Evolutionary conservation across 2,113 vertebrate species (phyloP).

Genomic region (Pavo muticus): DNA sequence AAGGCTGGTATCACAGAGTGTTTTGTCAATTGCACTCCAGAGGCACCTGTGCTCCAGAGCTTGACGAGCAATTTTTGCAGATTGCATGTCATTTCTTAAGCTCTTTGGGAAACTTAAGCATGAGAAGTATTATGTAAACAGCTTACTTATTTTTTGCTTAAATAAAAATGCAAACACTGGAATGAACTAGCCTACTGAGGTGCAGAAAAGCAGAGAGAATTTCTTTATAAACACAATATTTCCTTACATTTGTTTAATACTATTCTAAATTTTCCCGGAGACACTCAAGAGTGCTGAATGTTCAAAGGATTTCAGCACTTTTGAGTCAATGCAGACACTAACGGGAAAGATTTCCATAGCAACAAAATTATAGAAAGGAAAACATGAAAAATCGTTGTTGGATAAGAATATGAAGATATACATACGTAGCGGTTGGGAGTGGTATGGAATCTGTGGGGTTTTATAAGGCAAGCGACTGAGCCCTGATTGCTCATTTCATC

Average conservation of each 20-base stretch:
- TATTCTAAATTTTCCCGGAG: constrained; percentile 20
- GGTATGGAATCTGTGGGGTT: background rate
- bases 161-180: background rate
- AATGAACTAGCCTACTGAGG: background rate
- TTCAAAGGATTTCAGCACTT: constrained; percentile 6
- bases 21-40: background rate
- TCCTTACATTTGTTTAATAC: background rate
- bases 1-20: background rate
- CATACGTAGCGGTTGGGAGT: background rate
- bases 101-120: background rate
- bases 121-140: background rate
- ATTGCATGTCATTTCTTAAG: background rate
- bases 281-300: background rate
- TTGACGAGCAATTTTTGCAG: background rate
- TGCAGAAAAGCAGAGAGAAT: accelerated
- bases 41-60: background rate
- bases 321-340: constrained; percentile 22
- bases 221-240: background rate
- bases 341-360: constrained; percentile 70
- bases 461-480: background rate
- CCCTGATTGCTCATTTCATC: background rate
- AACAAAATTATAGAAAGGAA: constrained; percentile 57
- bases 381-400: constrained; percentile 36
- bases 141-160: background rate
- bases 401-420: constrained; percentile 9